Conservation (phyloP, 2,113 vertebrate species). For the Terrapene triunguis region DNA sequence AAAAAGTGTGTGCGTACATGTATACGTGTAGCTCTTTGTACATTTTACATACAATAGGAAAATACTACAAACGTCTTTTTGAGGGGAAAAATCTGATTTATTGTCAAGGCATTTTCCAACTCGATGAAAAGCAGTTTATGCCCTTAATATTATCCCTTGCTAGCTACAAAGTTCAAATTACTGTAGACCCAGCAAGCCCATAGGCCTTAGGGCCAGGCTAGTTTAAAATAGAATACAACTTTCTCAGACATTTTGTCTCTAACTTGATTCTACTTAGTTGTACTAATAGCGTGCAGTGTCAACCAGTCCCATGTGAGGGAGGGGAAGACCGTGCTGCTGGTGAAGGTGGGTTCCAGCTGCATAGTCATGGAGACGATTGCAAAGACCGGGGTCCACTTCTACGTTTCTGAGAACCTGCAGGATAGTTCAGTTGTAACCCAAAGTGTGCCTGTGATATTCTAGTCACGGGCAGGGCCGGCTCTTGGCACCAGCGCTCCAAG, state of each 20-base stretch:
- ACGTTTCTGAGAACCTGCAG: not conserved
- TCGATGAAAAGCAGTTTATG: not conserved
- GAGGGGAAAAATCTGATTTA: rapidly evolving
- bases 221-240: not conserved
- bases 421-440: not conserved
- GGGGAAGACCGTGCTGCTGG: not conserved
- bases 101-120: not conserved
- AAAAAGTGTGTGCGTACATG: not conserved
- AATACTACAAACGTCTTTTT: not conserved
- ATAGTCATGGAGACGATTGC: not conserved
- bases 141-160: not conserved
- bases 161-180: not conserved
- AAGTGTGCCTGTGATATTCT: not conserved
- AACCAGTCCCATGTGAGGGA: not conserved
- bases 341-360: not conserved
- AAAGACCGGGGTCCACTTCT: not conserved
- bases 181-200: not conserved
- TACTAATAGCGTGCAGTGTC: not conserved
- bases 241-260: not conserved
- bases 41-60: not conserved
- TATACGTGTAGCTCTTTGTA: not conserved
- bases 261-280: not conserved
- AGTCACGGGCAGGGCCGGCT: not conserved
- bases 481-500: no score
- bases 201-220: not conserved